A percentile compares a stretch with the other conserved stretches of the same genome.
Conservation (phyloP, 1,140 invertebrate species). For the Ceratosolen solmsi region DNA sequence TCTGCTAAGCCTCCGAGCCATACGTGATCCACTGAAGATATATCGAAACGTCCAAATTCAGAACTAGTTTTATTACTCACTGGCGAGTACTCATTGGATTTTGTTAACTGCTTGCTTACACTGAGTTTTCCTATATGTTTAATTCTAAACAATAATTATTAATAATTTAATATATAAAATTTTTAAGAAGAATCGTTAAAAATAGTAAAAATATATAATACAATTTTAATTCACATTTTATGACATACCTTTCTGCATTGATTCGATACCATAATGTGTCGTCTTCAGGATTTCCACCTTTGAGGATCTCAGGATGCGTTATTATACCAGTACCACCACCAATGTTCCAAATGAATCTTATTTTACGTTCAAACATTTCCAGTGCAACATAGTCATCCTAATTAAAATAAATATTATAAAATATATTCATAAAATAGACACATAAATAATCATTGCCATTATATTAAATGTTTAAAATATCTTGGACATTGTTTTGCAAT, state of each 20-base stretch:
- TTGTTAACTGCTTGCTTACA: constrained; percentile 72
- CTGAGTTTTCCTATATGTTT: constrained; percentile 75
- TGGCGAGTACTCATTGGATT: constrained; percentile 61
- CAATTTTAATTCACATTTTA: constrained; percentile 13
- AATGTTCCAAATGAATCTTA: constrained; percentile 85
- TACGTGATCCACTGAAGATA: constrained; percentile 72
- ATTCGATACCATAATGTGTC: constrained; percentile 84
- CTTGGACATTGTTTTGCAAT: too few relatives aligned
- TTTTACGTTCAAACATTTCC: constrained; percentile 84
- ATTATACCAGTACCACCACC: constrained; percentile 80
- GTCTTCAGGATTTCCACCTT: constrained; percentile 76
- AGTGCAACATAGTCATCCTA: constrained; percentile 83
- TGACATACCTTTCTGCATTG: constrained; percentile 77
- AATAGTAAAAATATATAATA: background rate
- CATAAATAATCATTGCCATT: too few relatives aligned
- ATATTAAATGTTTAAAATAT: too few relatives aligned
- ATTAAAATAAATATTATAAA: constrained; percentile 12
- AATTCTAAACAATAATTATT: constrained; percentile 66
- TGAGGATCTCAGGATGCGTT: constrained; percentile 77
- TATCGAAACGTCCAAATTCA: constrained; percentile 74
- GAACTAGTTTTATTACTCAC: constrained; percentile 70
- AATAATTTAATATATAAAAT: background rate
- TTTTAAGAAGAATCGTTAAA: background rate
- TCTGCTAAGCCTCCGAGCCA: constrained; percentile 76
- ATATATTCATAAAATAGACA: background rate